Conservation (phyloP, 2,888 invertebrate species). For the Eremobia ochroleuca region DNA sequence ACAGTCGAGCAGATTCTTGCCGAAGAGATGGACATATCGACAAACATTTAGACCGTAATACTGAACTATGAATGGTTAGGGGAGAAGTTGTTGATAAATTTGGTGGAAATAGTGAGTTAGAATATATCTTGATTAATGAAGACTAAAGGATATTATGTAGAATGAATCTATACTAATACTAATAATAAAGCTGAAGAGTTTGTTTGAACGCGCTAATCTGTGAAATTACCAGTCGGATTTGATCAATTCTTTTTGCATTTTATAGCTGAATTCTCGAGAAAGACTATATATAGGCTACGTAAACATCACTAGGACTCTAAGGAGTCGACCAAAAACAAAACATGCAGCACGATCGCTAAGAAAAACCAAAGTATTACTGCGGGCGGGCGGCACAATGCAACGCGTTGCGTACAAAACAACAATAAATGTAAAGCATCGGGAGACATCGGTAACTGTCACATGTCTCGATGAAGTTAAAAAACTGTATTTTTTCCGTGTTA, state of each 20-base stretch:
- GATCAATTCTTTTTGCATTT: too few relatives aligned
- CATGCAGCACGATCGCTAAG: not conserved
- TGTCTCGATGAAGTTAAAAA: not conserved
- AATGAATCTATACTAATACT: not conserved
- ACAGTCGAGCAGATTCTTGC: slow-evolving; percentile 41
- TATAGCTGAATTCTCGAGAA: too few relatives aligned
- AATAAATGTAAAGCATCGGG: too few relatives aligned
- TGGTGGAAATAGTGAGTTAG: not conserved
- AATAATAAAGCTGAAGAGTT: not conserved
- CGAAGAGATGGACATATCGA: slow-evolving; percentile 25
- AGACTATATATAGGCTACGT: not conserved
- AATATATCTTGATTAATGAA: not conserved
- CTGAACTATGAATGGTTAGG: not conserved
- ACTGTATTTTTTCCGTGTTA: not conserved
- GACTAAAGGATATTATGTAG: too few relatives aligned
- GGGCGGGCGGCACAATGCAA: too few relatives aligned
- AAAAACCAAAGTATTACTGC: too few relatives aligned
- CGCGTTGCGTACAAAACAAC: not conserved
- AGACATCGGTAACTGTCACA: not conserved
- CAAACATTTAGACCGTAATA: slow-evolving; percentile 11
- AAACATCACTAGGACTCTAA: not conserved
- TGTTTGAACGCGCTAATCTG: not conserved
- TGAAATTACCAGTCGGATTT: too few relatives aligned
- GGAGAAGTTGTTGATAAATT: not conserved
- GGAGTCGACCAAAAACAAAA: not conserved